Percentiles rank a stretch among this genome's conserved stretches.
phyloP scores from a whole-genome alignment of 2,797 vertebrate species.

The Pristis pectinata region DNA sequence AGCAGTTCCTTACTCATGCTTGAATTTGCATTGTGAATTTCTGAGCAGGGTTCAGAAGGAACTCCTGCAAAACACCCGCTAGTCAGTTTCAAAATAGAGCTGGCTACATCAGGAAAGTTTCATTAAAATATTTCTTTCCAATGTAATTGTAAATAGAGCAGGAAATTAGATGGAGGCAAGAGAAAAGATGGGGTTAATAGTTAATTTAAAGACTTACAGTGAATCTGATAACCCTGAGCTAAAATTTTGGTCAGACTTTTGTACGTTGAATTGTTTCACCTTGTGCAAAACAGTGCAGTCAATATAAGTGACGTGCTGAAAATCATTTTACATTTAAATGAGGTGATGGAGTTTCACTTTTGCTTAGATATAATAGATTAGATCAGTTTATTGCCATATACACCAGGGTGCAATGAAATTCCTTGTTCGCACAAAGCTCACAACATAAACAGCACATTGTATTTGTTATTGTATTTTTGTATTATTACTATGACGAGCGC shows the following conservation, averaged over 20 bases:
- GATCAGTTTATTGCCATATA: too few species aligned
- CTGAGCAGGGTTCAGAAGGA: too few species aligned
- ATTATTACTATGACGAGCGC: too few species aligned
- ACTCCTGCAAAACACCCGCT: not conserved
- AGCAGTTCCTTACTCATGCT: not conserved
- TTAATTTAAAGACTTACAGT: not conserved
- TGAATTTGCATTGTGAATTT: too few species aligned
- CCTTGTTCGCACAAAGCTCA: too few species aligned
- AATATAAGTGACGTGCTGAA: not conserved
- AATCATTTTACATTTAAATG: not conserved
- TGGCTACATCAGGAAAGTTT: not conserved
- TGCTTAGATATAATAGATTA: not conserved
- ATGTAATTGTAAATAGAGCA: not conserved
- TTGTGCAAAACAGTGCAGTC: not conserved
- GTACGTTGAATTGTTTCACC: not conserved
- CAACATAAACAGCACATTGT: too few species aligned
- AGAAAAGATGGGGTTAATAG: not conserved
- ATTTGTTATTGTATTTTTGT: too few species aligned
- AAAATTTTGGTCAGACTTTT: not conserved
- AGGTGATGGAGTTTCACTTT: not conserved
- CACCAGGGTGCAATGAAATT: too few species aligned
- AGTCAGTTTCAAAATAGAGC: not conserved
- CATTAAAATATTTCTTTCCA: not conserved
- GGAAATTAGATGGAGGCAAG: not conserved
- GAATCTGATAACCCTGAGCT: not conserved